Base-by-base conservation (phyloP, 2,797 vertebrate species). In the Typhlichthys subterraneus region DNA sequence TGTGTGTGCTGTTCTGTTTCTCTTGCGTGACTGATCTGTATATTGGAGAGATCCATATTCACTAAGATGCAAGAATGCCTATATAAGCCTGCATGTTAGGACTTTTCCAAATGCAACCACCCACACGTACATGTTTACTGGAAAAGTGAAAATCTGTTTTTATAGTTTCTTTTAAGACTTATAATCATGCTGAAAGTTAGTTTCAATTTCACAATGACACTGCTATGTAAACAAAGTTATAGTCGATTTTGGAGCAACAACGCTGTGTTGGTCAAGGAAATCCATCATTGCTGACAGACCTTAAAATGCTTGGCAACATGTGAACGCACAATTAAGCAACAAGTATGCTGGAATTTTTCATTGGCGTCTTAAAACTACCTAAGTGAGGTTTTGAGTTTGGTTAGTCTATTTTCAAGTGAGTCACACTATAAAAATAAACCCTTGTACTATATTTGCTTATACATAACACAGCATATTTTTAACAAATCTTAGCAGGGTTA, bases 241-340 rank as follows among this genome's bases (percentile, higher is more conserved):
- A 38, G 31, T 61, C 65, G 23, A 71, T 38, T 54, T 49, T 70
- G 69, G 53, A 67, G 72, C 56, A 68, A 63, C 64, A 65, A 50
- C 67, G 45, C 76, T 69, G 45, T 38, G 33, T 38, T 38, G 33
- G 33, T 38, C 7, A 38, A 38, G 33, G 33, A 38, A 78, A 86
- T 85, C 75, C 67, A 82, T 86, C 78, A 76, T 19, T 72, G 55
- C 75, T 81, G 73, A 80, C 70, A 85, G 79, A 81, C 53, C 63
- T 75, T 62, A 38, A 64, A 45, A 70, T 57, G 38, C 67, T 76
- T 85, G 56, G 70, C 60, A 72, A 67, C 63, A 79, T 19, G 50
- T 70, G 53, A 77, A 72, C 64, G 60, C 31, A 29, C 67, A 82
- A 75, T 85, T 85, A 79, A 82, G 82, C 68, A 73, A 31, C 60